Base-by-base conservation (phyloP, 2,797 vertebrate species). In the Chiroxiphia lanceolata region DNA sequence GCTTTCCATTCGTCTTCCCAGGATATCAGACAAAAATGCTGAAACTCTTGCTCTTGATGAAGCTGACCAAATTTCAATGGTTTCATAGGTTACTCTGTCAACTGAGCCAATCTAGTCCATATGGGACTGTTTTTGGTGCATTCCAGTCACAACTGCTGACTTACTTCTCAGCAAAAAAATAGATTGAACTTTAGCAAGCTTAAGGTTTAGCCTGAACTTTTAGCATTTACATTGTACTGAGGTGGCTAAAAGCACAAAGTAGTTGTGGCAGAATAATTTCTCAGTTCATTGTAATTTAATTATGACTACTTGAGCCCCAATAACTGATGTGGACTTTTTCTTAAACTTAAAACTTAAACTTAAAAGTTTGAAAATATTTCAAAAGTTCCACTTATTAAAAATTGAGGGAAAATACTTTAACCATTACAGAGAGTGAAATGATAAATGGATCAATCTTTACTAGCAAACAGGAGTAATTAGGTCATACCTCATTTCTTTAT, bases 401-500 rank as follows among this genome's bases (percentile, higher is more conserved):
- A 94, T 15, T 63, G 23, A 34, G 40, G 10, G 1, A 15, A 86
- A 78, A 80, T 60, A 84, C 9, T 95, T 94, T 92, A 91, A 86
- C 88, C 34, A 69, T 94, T 95, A 97, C 57, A 44, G 78, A 95
- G 36, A 36, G 36, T 64, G 48, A 96, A 96, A 97, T 98, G 98
- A 98, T 97, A 97, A 98, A 98, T 98, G 96, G 94, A 97, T 95
- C 70, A 44, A 90, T 97, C 92, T 97, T 97, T 94, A 90, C 93
- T 94, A 95, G 96, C 90, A 98, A 97, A 96, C 97, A 94, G 71
- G 45, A 91, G 81, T 96, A 98, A 98, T 97, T 97, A 97, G 96
- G 94, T 96, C 96, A 97, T 98, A 97, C 79, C 88, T 98, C 96
- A 97, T 96, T 98, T 97, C 95, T 96, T 97, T 97, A 97, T 96